Conservation (phyloP, 2,113 vertebrate species). For the Rhipidura dahli region DNA sequence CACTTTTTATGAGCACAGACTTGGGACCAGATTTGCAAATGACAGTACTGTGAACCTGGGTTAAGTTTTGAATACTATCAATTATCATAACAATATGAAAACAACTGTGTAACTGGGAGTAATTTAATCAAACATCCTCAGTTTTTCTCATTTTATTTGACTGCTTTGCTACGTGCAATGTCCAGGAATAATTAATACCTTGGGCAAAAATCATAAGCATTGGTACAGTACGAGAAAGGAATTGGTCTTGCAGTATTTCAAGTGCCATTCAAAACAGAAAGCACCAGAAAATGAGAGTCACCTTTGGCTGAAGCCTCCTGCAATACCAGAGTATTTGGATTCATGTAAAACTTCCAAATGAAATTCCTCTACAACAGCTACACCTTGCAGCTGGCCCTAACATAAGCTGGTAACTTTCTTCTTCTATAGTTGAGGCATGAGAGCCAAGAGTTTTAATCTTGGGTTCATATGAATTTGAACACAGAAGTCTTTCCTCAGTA, state of each 20-base stretch:
- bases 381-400: background rate
- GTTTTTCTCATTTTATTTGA: background rate
- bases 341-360: background rate
- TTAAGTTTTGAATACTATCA: background rate
- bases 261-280: background rate
- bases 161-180: background rate
- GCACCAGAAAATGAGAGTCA: background rate
- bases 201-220: background rate
- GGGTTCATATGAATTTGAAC: background rate
- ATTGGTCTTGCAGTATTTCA: background rate
- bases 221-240: background rate
- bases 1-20: background rate
- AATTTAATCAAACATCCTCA: conserved; percentile 22
- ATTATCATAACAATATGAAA: conserved; percentile 33
- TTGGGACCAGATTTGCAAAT: conserved; percentile 15
- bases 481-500: background rate
- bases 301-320: background rate
- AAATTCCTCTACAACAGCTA: background rate
- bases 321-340: background rate
- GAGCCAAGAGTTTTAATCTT: background rate
- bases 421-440: background rate
- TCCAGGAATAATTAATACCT: background rate
- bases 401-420: background rate
- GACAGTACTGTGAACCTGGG: background rate
- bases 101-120: background rate